Conservation (phyloP, 2,888 invertebrate species). For the Sialis fuliginosa region DNA sequence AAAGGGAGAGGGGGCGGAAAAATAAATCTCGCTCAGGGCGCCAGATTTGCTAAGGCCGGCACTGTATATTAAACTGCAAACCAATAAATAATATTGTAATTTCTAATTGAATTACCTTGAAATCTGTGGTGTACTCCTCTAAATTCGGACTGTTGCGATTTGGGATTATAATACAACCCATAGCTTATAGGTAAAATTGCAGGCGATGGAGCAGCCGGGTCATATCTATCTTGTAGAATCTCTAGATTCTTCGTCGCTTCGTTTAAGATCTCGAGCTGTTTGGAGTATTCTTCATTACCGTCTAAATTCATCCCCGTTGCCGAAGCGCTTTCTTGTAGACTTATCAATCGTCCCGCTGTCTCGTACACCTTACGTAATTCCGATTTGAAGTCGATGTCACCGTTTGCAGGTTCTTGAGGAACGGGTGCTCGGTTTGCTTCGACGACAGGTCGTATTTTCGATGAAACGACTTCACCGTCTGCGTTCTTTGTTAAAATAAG, state of each 20-base stretch:
- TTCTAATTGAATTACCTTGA: neutral
- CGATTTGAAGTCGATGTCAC: neutral
- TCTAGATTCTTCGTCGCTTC: slow-evolving; percentile 32
- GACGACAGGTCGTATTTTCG: neutral
- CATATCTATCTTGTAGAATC: neutral
- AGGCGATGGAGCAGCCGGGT: too few species aligned
- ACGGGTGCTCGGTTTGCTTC: neutral
- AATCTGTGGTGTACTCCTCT: neutral
- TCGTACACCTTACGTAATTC: slow-evolving; percentile 2
- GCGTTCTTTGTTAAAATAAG: slow-evolving; percentile 37
- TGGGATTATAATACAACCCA: slow-evolving; percentile 1
- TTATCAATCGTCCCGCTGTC: slow-evolving; percentile 33
- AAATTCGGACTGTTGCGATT: neutral
- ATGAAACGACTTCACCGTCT: slow-evolving; percentile 27
- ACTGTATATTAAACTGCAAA: too few species aligned
- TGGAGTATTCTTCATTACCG: slow-evolving; percentile 37
- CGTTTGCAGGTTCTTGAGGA: neutral
- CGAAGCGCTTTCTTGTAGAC: slow-evolving; percentile 41
- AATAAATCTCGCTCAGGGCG: too few species aligned
- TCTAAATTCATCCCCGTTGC: slow-evolving; percentile 32
- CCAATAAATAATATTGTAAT: too few species aligned
- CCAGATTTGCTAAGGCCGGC: too few species aligned
- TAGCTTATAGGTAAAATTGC: neutral
- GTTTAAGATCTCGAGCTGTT: slow-evolving; percentile 34
- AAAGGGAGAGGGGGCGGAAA: too few species aligned